Evolutionary conservation across 2,797 vertebrate genomes (phyloP), one percentile per base, ranked within the genome.

Genomic region (Danio jaintianensis): DNA sequence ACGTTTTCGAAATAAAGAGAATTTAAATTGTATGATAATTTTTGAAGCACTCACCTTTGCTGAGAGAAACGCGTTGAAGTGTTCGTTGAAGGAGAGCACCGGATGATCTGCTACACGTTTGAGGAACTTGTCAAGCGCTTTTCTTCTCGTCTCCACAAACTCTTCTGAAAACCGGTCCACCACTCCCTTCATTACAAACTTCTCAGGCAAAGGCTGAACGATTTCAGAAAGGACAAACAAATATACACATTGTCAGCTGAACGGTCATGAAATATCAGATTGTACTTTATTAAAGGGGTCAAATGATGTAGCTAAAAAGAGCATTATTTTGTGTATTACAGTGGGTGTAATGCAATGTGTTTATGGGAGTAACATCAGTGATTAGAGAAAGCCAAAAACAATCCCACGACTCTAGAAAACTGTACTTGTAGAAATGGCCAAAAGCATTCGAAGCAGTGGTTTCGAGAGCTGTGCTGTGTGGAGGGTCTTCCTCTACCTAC

Each of bases 131-230:
- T 98, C 96, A 53, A 99, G 88, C 6, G 98, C 98, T 88, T 97
- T 98, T 90, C 94, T 96, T 78, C 97, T 94, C 0, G 96, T 98
- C 89, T 98, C 97, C 64, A 99, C 96, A 88, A 99, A 99, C 86
- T 98, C 96, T 79, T 98, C 97, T 0, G 95, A 98, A 81, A 99
- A 99, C 56, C 98, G 95, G 70, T 99, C 98, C 47, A 99, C 96
- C 89, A 99, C 97, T n/a, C 98, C 97, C 90, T 95, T 98, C 92
- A 99, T 96, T 81, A 99, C 96, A 75, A 99, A 99, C 91, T 99
- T 99, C 90, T 99, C 98, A 38, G 98, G 98, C 84, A 99, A 85
- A 0, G 98, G 98, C 98, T 99, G 53, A 20, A 38, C 0, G 7
- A 78, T 3, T 48, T 9, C 11, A 38, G 15, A 40, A 52, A 71